Conservation (phyloP, 2,113 vertebrate genomes). For the Acrocephalus kingi region DNA sequence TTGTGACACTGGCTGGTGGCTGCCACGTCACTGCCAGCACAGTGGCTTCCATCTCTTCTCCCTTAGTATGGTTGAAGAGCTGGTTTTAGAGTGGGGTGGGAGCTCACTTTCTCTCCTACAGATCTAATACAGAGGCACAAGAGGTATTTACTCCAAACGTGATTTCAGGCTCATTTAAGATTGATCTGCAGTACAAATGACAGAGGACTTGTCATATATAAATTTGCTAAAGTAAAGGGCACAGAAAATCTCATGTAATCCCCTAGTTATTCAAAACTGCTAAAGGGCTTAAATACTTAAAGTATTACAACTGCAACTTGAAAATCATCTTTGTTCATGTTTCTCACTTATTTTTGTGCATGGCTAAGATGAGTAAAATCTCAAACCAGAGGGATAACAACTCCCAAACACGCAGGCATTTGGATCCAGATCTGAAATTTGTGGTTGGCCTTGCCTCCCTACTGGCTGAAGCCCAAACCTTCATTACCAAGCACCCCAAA, state of each 20-base stretch:
- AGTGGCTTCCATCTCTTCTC: neutral
- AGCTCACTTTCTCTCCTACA: neutral
- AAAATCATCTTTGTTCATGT: neutral
- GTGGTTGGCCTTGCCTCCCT: neutral
- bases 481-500: constrained; percentile 12
- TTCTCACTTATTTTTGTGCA: neutral
- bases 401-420: neutral
- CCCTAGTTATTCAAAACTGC: neutral
- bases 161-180: neutral
- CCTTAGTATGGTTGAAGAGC: neutral
- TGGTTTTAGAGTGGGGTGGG: neutral
- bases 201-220: neutral
- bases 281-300: neutral
- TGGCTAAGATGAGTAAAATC: neutral
- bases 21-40: neutral
- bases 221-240: neutral
- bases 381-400: neutral
- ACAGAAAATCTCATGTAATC: neutral
- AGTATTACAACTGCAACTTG: neutral
- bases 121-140: neutral
- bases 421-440: constrained; percentile 29
- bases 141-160: neutral
- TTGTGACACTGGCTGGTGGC: neutral
- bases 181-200: neutral
- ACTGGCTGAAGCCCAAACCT: neutral